These are phyloP conservation scores for Xylocampa areola DNA, from an alignment of 2,888 invertebrate species.

Conservation along the genomic window DNA sequence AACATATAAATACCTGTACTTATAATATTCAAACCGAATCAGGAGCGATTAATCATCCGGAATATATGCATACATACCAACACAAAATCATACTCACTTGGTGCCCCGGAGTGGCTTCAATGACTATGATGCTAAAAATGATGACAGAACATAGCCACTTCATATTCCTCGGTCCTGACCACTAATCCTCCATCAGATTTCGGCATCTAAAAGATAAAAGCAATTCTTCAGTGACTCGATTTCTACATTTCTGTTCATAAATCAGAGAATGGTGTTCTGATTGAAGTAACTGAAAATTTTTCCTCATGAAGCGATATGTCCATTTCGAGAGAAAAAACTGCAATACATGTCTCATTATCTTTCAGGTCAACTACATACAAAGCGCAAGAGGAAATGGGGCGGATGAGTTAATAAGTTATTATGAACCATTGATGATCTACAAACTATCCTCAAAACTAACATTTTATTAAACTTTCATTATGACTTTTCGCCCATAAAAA, in stretches of 20 bases:
- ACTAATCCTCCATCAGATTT: conserved; percentile 63
- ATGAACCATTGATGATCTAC: too few species aligned
- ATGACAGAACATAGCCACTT: conserved; percentile 75
- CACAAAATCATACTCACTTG: conserved; percentile 69
- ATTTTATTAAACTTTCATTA: too few species aligned
- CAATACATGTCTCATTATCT: too few species aligned
- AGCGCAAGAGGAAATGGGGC: too few species aligned
- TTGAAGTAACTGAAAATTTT: conserved; percentile 28
- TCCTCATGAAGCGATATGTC: conserved; percentile 20
- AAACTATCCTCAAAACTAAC: too few species aligned
- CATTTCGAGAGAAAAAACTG: conserved; percentile 14
- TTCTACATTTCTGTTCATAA: neutral
- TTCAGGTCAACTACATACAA: too few species aligned
- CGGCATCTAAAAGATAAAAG: conserved; percentile 71
- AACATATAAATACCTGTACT: too few species aligned
- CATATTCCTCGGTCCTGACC: conserved; percentile 74
- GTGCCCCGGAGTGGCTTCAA: conserved; percentile 67
- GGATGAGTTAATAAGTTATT: too few species aligned
- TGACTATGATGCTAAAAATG: conserved; percentile 70
- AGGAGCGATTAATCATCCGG: neutral
- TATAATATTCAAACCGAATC: too few species aligned
- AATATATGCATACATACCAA: too few species aligned
- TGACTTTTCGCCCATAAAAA: too few species aligned
- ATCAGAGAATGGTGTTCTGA: conserved; percentile 13
- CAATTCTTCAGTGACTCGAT: neutral